Base-by-base conservation (phyloP, 2,888 invertebrate species). In the Heteromyza rotundicornis region DNA sequence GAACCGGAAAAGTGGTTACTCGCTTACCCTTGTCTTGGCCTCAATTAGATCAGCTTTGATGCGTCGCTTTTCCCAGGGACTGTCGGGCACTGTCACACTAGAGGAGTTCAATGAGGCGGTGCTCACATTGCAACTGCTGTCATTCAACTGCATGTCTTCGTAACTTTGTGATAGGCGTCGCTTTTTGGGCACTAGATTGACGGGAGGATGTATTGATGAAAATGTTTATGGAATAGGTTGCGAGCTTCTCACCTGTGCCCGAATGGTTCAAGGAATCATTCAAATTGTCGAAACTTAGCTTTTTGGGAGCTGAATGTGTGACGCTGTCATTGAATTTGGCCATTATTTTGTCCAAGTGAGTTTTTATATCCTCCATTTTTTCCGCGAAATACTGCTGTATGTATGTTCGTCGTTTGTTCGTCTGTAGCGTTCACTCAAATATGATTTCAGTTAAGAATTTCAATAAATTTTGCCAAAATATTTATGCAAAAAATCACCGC, bases 11-110 rank as follows among this genome's bases (percentile, higher is more conserved):
- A n/a, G 68, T 68, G 27, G 14, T 23, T 40, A 8, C 10, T 2
- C 2, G 58, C 66, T 62, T 71, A 87, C 87, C 82, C 86, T 85
- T 24, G 86, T 84, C 72, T 85, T 86, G 0, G 89, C 86, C 72
- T 88, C 89, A 62, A 90, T 84, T 54, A 90, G 81, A 79, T 91
- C 90, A 27, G 87, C 86, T 74, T 89, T 88, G 68, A 90, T 71
- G 53, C 87, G 84, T 62, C 88, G 86, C 2, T 86, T 82, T 79
- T 91, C 90, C 86, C 90, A 89, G 0, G 91, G 90, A 17, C 78
- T 78, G 1, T 69, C 50, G 1, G 70, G 70, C 64, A 44, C 17
- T 64, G 12, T 52, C 64, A 0, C 72, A 71, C 16, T 59, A 62
- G 53, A 74, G 60, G 2, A 57, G 52, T 60, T 79, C 62, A 36